These are phyloP conservation scores for Pogonophryne albipinna DNA, from an alignment of 2,797 vertebrate genomes.

Conservation along the genomic window DNA sequence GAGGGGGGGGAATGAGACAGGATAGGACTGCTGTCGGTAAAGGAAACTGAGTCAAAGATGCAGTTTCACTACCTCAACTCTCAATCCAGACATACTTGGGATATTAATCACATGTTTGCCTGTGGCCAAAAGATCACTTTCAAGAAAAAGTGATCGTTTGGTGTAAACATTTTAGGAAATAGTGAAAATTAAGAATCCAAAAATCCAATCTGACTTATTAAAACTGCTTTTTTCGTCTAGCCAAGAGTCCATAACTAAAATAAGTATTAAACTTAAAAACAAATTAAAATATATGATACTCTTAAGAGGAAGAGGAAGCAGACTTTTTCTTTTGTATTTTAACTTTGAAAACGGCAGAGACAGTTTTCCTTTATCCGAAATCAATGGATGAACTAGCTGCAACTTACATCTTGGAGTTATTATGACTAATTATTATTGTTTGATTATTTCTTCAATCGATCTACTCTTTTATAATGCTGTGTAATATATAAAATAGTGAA, in stretches of 20 bases:
- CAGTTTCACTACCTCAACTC: not conserved
- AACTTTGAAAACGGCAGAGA: not conserved
- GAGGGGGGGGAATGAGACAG: not conserved
- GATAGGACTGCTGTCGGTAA: conserved; percentile 7
- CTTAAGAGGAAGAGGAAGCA: no score
- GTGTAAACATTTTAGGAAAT: not conserved
- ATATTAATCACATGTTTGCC: rapidly evolving
- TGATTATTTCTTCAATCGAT: not conserved
- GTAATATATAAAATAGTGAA: not conserved
- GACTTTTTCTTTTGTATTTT: not conserved
- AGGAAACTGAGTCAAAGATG: not conserved
- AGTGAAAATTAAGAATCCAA: not conserved
- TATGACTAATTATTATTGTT: not conserved
- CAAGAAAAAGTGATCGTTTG: not conserved
- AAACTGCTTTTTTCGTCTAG: not conserved
- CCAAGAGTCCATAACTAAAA: not conserved
- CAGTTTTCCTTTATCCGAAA: not conserved
- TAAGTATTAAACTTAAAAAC: no score
- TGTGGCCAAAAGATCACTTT: not conserved
- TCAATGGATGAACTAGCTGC: not conserved
- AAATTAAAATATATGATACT: no score
- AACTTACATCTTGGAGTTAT: not conserved
- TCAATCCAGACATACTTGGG: not conserved
- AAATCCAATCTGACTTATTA: not conserved
- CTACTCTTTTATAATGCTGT: rapidly evolving